phyloP scores from a whole-genome alignment of 2,888 invertebrate species.

The Sinohyriopsis cumingii region DNA sequence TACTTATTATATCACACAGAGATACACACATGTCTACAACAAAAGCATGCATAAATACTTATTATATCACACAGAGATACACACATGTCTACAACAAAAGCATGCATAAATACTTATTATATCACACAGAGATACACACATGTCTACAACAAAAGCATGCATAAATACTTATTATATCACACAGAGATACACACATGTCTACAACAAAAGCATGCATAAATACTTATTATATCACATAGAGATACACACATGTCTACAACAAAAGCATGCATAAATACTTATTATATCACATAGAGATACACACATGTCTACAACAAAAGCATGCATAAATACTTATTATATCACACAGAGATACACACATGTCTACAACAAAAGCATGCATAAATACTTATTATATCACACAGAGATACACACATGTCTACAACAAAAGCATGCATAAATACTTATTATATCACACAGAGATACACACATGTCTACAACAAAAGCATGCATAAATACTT shows the following conservation, averaged over 20 bases:
- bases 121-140: constrained; percentile 53
- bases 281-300: constrained; percentile 31
- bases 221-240: background rate
- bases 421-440: constrained; percentile 14
- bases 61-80: constrained; percentile 32
- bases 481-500: constrained; percentile 1
- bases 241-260: constrained; percentile 64
- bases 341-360: constrained; percentile 53
- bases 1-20: constrained; percentile 1
- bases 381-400: constrained; percentile 3
- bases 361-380: constrained; percentile 47
- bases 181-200: constrained; percentile 64
- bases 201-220: constrained; percentile 14
- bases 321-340: constrained; percentile 1
- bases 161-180: constrained; percentile 3
- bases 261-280: constrained; percentile 1
- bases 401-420: constrained; percentile 64
- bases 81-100: constrained; percentile 59
- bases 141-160: constrained; percentile 47
- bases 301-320: constrained; percentile 59
- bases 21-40: constrained; percentile 64
- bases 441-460: constrained; percentile 1
- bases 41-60: constrained; percentile 1
- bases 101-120: constrained; percentile 1
- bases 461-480: constrained; percentile 64